These are phyloP conservation scores for Pampusana beccarii DNA, from an alignment of 2,113 vertebrate genomes.

Conservation along the genomic window DNA sequence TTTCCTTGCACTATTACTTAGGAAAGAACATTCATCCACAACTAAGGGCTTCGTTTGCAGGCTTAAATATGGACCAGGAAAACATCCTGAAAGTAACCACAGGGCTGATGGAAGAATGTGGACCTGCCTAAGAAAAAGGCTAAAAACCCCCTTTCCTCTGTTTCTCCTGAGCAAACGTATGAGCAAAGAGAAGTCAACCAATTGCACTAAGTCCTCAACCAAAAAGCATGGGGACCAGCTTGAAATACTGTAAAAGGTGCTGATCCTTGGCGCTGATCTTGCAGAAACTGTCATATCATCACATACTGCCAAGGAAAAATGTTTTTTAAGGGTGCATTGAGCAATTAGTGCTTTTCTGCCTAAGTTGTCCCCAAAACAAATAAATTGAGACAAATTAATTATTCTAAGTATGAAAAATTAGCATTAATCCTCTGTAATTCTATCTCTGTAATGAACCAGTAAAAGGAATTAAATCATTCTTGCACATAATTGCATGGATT, in stretches of 20 bases:
- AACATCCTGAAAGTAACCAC: background rate
- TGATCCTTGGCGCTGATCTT: background rate
- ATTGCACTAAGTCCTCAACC: background rate
- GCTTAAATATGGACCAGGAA: background rate
- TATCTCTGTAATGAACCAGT: background rate
- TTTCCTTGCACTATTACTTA: background rate
- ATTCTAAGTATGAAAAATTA: conserved; percentile 13
- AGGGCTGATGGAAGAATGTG: background rate
- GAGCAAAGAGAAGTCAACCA: background rate
- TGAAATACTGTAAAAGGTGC: background rate
- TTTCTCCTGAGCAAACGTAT: background rate
- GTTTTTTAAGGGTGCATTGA: background rate
- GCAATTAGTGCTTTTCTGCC: background rate
- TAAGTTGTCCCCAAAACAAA: background rate
- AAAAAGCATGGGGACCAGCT: background rate
- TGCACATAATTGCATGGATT: background rate
- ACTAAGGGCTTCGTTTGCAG: background rate
- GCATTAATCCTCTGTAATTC: background rate
- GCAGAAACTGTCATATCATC: background rate
- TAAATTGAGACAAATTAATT: background rate
- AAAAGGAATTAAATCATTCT: conserved; percentile 11
- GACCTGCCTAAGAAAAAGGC: background rate
- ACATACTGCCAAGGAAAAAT: background rate
- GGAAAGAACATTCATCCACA: background rate
- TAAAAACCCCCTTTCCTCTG: fast-evolving